Conservation (phyloP, 2,888 invertebrate genomes). For the Galeopsomyia nigrocyanea region DNA sequence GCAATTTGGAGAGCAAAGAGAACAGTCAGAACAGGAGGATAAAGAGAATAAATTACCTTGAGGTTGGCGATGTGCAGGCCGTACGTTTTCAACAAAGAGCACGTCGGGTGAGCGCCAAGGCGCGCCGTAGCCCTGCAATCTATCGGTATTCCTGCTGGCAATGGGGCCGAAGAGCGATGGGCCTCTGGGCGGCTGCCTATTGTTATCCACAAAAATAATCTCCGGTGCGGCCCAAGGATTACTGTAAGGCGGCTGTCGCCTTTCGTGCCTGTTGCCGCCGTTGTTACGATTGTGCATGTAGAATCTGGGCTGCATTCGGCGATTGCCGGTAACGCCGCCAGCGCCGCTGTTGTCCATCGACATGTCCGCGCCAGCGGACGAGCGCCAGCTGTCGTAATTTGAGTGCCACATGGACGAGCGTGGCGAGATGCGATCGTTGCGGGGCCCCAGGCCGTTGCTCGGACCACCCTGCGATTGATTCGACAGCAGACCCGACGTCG, state of each 20-base stretch:
- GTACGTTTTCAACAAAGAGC: conserved; percentile 39
- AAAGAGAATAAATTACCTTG: conserved; percentile 23
- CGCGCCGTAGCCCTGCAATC: conserved; percentile 42
- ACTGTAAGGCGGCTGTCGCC: conserved; percentile 32
- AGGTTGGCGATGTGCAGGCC: conserved; percentile 42
- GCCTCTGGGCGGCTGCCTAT: conserved; percentile 17
- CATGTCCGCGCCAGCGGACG: conserved; percentile 21
- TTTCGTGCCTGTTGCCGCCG: conserved; percentile 27
- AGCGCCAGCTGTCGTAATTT: conserved; percentile 41
- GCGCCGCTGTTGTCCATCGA: conserved; percentile 24
- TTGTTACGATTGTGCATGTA: conserved; percentile 34
- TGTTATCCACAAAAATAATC: conserved; percentile 39
- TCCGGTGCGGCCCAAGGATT: conserved; percentile 41
- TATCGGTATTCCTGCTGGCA: conserved; percentile 31
- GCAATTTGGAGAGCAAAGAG: too few relatives aligned
- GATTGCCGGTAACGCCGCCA: neutral
- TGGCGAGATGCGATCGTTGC: conserved; percentile 40
- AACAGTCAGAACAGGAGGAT: too few relatives aligned
- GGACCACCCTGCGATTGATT: conserved; percentile 38
- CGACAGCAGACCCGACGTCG: conserved; percentile 41
- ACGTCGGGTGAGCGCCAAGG: conserved; percentile 45
- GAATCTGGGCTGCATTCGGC: conserved; percentile 31
- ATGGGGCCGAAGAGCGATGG: conserved; percentile 29
- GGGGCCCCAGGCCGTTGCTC: conserved; percentile 5
- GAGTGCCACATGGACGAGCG: conserved; percentile 47